Conservation (phyloP, 2,113 vertebrate species). For the Coptodon rendalli region DNA sequence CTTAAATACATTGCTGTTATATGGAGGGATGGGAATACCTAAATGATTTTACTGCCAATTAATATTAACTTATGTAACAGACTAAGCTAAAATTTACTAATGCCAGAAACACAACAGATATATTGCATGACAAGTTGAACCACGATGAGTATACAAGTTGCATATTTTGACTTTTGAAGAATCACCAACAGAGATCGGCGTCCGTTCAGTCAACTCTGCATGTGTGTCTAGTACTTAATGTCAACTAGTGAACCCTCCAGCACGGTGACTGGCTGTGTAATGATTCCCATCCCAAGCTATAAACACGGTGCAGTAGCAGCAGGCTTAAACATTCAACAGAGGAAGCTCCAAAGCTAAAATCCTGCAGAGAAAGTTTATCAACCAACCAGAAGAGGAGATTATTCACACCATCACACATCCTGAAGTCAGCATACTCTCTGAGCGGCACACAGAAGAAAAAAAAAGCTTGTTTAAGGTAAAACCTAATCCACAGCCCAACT, state of each 20-base stretch:
- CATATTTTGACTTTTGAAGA: slow-evolving; percentile 2
- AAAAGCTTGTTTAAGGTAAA: neutral
- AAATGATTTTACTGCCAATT: neutral
- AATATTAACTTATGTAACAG: slow-evolving; percentile 1
- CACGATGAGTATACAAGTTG: slow-evolving; percentile 9
- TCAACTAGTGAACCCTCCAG: neutral
- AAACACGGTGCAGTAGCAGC: neutral
- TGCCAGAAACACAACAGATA: neutral
- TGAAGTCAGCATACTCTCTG: neutral
- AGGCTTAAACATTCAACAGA: slow-evolving; percentile 30
- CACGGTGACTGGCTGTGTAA: neutral
- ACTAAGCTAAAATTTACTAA: neutral
- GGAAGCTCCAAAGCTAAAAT: slow-evolving; percentile 16
- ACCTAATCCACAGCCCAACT: neutral
- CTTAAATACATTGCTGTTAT: neutral
- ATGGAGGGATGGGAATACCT: slow-evolving; percentile 20
- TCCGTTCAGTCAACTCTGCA: neutral
- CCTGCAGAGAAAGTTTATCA: neutral
- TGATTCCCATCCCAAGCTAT: slow-evolving; percentile 6
- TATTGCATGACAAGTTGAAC: neutral
- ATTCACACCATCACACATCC: neutral
- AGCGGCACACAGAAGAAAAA: rapidly evolving
- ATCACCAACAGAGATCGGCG: neutral
- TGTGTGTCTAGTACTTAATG: neutral
- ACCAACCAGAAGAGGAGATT: neutral